A percentile compares a stretch with the other conserved stretches of the same genome.
phyloP scores from a whole-genome alignment of 2,113 vertebrate species.

The Phaethornis superciliosus region DNA sequence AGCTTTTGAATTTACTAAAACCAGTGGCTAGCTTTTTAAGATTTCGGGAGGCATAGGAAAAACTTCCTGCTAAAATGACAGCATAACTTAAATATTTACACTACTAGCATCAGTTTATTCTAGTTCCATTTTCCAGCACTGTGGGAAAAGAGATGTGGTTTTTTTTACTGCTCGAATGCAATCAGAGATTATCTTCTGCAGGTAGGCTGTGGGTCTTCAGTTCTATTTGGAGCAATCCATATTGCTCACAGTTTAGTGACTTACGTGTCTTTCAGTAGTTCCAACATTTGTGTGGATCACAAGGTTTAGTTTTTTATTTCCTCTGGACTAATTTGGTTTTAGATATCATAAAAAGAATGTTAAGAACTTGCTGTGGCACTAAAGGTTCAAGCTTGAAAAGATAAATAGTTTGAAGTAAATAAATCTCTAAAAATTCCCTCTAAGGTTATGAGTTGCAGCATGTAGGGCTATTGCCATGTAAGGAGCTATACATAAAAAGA shows the following conservation, averaged over 20 bases:
- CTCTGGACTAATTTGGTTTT: background rate
- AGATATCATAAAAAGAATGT: background rate
- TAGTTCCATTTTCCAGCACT: background rate
- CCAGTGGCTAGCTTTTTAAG: background rate
- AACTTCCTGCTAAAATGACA: background rate
- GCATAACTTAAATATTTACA: background rate
- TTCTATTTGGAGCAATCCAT: background rate
- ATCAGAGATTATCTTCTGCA: background rate
- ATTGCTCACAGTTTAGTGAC: background rate
- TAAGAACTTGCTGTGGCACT: background rate
- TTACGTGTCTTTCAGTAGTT: background rate
- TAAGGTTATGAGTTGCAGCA: background rate
- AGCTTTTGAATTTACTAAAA: background rate
- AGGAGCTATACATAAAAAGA: background rate
- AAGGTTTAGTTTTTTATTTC: background rate
- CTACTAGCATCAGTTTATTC: background rate
- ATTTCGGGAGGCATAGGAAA: background rate
- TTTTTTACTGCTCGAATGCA: background rate
- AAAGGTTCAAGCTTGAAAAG: background rate
- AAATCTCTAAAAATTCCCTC: background rate
- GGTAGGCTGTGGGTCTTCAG: background rate
- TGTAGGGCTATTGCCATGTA: background rate
- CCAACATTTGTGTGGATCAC: background rate
- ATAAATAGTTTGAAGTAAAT: background rate
- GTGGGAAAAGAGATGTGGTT: fast-evolving